A percentile compares a stretch with the other conserved stretches of the same genome.
Conservation (phyloP, 2,888 invertebrate genomes). For the Sabatieria punctata region DNA sequence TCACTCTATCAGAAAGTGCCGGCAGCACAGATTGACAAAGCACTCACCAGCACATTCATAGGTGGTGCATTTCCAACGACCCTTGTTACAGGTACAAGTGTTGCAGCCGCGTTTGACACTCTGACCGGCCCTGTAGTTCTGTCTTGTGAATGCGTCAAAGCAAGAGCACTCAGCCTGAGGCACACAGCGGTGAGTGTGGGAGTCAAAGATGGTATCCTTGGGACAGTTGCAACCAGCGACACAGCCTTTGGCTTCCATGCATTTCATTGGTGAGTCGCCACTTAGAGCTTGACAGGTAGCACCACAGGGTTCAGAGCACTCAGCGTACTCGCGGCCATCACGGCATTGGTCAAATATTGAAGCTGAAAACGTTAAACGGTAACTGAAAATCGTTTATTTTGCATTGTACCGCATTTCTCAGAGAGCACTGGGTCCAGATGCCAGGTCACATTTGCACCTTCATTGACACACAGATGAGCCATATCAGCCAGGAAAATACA, state of each 20-base stretch:
- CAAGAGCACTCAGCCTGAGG: conserved; percentile 3
- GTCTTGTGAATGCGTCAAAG: conserved; percentile 1
- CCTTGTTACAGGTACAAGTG: conserved; percentile 8
- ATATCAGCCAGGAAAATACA: conserved; percentile 7
- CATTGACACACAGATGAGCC: conserved; percentile 5
- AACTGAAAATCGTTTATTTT: too few species aligned
- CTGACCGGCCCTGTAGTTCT: conserved; percentile 3
- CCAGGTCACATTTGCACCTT: conserved; percentile 5
- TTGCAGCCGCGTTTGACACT: conserved; percentile 7
- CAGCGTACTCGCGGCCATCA: conserved; percentile 54
- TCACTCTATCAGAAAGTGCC: too few species aligned
- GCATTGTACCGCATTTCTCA: conserved; percentile 1
- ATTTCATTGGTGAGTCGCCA: conserved; percentile 7
- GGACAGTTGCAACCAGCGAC: conserved; percentile 80
- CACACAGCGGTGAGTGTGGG: conserved; percentile 6
- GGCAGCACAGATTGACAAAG: too few species aligned
- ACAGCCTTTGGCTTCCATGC: conserved; percentile 41
- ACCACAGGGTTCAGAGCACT: conserved; percentile 57
- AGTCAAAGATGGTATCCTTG: conserved; percentile 52
- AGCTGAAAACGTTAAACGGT: too few species aligned
- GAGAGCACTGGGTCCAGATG: background rate
- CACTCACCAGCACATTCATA: conserved; percentile 5
- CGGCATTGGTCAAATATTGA: conserved; percentile 40
- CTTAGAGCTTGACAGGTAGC: conserved; percentile 49
- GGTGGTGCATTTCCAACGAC: conserved; percentile 1